A percentile compares a stretch with the other conserved stretches of the same genome.
Evolutionary conservation across 92 coral and sea anemone genomes (phyloP).

Genomic region (Porites rus): DNA sequence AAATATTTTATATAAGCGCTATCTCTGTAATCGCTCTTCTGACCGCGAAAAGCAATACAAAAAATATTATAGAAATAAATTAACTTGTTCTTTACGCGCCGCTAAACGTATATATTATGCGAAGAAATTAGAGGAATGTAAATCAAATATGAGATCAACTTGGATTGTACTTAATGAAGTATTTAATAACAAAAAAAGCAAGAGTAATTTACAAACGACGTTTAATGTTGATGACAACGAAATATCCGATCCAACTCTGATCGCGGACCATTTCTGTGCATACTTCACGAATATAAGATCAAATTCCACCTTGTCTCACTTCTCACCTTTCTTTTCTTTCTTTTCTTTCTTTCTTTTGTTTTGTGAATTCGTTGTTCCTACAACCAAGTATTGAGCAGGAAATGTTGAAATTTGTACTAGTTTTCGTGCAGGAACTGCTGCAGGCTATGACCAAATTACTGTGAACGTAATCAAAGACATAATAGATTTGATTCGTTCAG

Average conservation of each 20-base stretch:
- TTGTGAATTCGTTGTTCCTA: neutral
- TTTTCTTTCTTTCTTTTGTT: too few relatives aligned
- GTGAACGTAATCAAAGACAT: too few relatives aligned
- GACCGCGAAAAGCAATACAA: too few relatives aligned
- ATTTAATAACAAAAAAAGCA: constrained; percentile 10
- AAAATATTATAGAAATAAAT: constrained; percentile 36
- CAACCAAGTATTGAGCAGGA: neutral
- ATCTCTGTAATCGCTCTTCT: constrained; percentile 2
- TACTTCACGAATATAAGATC: constrained; percentile 8
- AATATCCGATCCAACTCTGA: too few relatives aligned
- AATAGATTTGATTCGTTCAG: too few relatives aligned
- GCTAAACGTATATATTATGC: constrained; percentile 55
- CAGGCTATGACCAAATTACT: too few relatives aligned
- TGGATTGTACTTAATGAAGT: constrained; percentile 16
- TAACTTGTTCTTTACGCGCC: constrained; percentile 44
- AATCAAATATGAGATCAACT: constrained; percentile 51
- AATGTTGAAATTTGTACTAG: too few relatives aligned
- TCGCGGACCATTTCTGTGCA: too few relatives aligned
- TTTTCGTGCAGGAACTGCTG: too few relatives aligned
- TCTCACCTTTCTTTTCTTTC: neutral
- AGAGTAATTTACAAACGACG: neutral
- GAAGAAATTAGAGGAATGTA: neutral
- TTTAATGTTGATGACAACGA: too few relatives aligned
- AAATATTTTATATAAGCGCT: constrained; percentile 55
- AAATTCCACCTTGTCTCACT: constrained; percentile 4